Conservation (phyloP, 2,797 vertebrate genomes). For the Melanotaenia pygmaea region DNA sequence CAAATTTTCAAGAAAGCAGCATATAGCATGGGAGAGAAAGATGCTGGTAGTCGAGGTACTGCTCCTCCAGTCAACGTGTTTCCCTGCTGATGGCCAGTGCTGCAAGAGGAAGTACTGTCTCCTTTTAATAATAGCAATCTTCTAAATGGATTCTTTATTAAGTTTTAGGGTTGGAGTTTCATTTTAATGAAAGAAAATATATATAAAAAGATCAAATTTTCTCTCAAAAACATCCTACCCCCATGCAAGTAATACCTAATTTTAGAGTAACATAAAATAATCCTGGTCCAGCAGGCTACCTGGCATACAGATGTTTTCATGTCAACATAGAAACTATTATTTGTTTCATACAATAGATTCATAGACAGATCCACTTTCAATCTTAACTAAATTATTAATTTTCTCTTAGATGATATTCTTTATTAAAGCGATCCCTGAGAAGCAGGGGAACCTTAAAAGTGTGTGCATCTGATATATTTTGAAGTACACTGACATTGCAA, state of each 20-base stretch:
- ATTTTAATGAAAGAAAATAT: not conserved
- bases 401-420: not conserved
- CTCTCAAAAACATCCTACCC: too few species aligned
- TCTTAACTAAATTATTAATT: not conserved
- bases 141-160: constrained; percentile 11
- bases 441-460: too few species aligned
- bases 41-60: constrained; percentile 11
- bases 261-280: not conserved
- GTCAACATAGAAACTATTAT: not conserved
- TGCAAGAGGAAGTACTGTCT: not conserved
- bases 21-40: constrained; percentile 19
- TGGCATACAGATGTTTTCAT: not conserved
- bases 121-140: constrained; percentile 9
- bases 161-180: not conserved
- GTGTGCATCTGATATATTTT: too few species aligned
- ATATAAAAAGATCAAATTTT: not conserved
- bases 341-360: not conserved
- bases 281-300: not conserved
- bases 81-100: constrained; percentile 18
- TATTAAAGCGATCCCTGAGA: not conserved
- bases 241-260: not conserved
- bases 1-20: constrained; percentile 28
- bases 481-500: too few species aligned
- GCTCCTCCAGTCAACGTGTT: constrained; percentile 31
- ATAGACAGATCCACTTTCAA: not conserved